Evolutionary conservation across 2,113 vertebrate genomes (phyloP).

Genomic region (Perca fluviatilis): DNA sequence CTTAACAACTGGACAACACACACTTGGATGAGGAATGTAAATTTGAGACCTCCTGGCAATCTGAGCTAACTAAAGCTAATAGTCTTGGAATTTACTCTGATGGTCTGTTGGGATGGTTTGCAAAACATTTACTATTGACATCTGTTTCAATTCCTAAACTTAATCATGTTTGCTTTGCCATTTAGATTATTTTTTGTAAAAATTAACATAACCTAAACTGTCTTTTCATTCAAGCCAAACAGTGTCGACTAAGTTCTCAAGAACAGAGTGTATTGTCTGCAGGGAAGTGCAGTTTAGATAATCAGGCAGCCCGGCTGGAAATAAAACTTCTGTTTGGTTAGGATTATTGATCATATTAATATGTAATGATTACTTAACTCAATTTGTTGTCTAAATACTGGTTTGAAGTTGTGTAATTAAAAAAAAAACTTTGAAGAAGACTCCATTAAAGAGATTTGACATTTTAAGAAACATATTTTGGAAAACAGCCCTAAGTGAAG

Average conservation of each 20-base stretch:
- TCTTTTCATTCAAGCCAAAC: slow-evolving; percentile 20
- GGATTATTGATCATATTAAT: slow-evolving; percentile 78
- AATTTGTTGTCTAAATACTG: slow-evolving; percentile 75
- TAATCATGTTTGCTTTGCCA: slow-evolving; percentile 59
- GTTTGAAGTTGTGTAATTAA: slow-evolving; percentile 77
- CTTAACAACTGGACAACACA: slow-evolving; percentile 18
- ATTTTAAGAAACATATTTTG: slow-evolving; percentile 68
- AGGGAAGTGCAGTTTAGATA: slow-evolving; percentile 23
- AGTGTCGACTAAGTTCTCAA: neutral
- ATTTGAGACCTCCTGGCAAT: slow-evolving; percentile 47
- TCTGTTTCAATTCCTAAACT: slow-evolving; percentile 48
- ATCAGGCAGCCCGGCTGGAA: slow-evolving; percentile 59
- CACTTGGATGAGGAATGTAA: slow-evolving; percentile 40
- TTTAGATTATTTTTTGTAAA: slow-evolving; percentile 49
- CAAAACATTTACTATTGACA: slow-evolving; percentile 53
- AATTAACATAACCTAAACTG: slow-evolving; percentile 40
- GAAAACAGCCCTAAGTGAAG: slow-evolving; percentile 69
- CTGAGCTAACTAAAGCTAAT: slow-evolving; percentile 44
- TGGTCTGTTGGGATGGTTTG: slow-evolving; percentile 41
- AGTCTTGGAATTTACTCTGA: slow-evolving; percentile 53
- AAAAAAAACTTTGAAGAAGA: slow-evolving; percentile 68
- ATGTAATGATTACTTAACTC: slow-evolving; percentile 70
- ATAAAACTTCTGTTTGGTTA: slow-evolving; percentile 63
- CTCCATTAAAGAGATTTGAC: slow-evolving; percentile 64
- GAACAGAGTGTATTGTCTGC: slow-evolving; percentile 9